Evolutionary conservation across 2,113 vertebrate genomes (phyloP).

Genomic region (Marcusenius ussheri): DNA sequence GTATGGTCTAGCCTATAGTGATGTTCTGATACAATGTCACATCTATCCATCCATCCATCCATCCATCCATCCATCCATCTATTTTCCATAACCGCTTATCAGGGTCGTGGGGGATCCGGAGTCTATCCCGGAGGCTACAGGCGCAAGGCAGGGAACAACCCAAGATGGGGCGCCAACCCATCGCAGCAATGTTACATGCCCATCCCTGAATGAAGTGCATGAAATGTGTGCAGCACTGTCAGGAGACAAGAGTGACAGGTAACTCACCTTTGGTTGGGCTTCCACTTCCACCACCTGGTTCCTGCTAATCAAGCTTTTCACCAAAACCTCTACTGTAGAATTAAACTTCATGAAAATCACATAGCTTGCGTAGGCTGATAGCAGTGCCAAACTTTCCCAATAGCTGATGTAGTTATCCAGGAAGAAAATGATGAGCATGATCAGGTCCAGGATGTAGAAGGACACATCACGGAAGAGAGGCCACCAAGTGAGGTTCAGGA

Average conservation of each 20-base stretch:
- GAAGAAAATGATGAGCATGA: constrained; percentile 95
- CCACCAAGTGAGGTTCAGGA: constrained; percentile 96
- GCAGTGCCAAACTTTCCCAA: constrained; percentile 83
- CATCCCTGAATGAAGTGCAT: not conserved
- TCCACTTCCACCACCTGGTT: constrained; percentile 95
- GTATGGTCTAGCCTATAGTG: not conserved
- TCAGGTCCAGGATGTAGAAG: constrained; percentile 93
- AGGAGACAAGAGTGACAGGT: not conserved
- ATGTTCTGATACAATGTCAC: not conserved
- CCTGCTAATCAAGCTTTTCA: constrained; percentile 75
- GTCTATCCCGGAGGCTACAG: not conserved
- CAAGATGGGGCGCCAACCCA: not conserved
- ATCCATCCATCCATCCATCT: too few species aligned
- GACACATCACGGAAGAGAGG: constrained; percentile 92
- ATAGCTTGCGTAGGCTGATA: constrained; percentile 75
- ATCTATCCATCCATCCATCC: not conserved
- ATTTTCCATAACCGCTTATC: not conserved
- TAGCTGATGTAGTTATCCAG: constrained; percentile 88
- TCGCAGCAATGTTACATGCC: not conserved
- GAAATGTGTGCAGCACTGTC: not conserved
- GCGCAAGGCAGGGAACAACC: not conserved
- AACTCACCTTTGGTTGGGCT: constrained; percentile 83
- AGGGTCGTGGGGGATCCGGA: not conserved
- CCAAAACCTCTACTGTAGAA: constrained; percentile 72
- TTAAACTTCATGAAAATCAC: constrained; percentile 99